A percentile compares a stretch with the other conserved stretches of the same genome.
phyloP scores from a whole-genome alignment of 2,113 vertebrate genomes.

The Petrocephalus microphthalmus region DNA sequence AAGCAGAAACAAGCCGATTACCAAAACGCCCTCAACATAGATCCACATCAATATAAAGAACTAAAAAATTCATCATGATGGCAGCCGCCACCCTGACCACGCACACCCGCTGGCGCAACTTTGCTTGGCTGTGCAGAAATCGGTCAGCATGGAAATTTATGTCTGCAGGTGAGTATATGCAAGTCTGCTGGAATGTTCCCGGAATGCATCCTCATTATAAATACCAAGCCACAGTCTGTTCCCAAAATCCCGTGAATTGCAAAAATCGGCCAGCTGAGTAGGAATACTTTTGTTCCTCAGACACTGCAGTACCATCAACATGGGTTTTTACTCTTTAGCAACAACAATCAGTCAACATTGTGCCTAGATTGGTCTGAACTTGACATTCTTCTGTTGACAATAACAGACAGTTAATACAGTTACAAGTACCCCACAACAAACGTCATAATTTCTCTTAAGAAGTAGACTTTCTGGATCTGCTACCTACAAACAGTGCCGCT shows the following conservation, averaged over 20 bases:
- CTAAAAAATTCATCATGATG: background rate
- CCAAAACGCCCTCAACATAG: background rate
- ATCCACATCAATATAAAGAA: background rate
- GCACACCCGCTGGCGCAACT: background rate
- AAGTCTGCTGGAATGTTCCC: background rate
- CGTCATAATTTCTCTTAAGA: background rate
- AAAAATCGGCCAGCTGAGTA: background rate
- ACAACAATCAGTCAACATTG: background rate
- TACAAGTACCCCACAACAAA: background rate
- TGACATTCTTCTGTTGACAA: background rate
- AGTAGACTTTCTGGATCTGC: background rate
- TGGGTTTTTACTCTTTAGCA: background rate
- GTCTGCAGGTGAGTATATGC: background rate
- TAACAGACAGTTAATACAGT: background rate
- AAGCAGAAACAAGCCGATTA: background rate
- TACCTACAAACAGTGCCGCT: background rate
- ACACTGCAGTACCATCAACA: background rate
- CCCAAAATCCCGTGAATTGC: background rate
- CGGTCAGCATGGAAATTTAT: background rate
- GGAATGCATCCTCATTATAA: background rate
- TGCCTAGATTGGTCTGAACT: background rate
- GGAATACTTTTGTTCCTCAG: background rate
- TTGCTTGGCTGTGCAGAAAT: background rate
- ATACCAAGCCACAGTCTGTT: background rate
- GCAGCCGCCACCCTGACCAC: background rate